Evolutionary conservation across 2,113 vertebrate species (phyloP).

Genomic region (Phrynocephalus versicolor): DNA sequence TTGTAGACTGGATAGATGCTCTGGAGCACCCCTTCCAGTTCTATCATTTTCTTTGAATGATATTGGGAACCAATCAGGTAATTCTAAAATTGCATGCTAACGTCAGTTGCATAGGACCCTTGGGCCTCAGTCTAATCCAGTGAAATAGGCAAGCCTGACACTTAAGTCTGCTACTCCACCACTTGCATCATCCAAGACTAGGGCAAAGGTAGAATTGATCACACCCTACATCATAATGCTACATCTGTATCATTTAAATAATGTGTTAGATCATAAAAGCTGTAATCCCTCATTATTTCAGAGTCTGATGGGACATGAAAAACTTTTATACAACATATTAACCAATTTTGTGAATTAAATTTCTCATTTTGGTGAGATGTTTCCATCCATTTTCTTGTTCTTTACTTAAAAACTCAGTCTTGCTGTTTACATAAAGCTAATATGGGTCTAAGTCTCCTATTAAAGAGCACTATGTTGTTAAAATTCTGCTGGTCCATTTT

Average conservation of each 20-base stretch:
- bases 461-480: not conserved
- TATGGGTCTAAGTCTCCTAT: constrained; percentile 2
- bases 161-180: not conserved
- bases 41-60: not conserved
- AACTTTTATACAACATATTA: not conserved
- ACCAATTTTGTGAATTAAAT: not conserved
- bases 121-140: not conserved
- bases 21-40: not conserved
- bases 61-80: not conserved
- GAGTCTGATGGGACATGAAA: not conserved
- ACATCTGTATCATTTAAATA: not conserved
- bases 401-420: constrained; percentile 15
- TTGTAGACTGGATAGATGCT: not conserved
- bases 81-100: not conserved
- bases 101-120: not conserved
- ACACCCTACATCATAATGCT: not conserved
- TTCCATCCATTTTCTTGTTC: constrained; percentile 17
- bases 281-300: not conserved
- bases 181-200: not conserved
- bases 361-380: constrained; percentile 6
- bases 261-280: not conserved
- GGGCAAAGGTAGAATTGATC: not conserved
- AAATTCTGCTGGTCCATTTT: too few relatives aligned
- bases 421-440: constrained; percentile 43
- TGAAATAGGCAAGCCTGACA: not conserved